Evolutionary conservation across 2,113 vertebrate species (phyloP), one percentile per base, ranked within the genome.

Genomic region (Stegastes partitus): DNA sequence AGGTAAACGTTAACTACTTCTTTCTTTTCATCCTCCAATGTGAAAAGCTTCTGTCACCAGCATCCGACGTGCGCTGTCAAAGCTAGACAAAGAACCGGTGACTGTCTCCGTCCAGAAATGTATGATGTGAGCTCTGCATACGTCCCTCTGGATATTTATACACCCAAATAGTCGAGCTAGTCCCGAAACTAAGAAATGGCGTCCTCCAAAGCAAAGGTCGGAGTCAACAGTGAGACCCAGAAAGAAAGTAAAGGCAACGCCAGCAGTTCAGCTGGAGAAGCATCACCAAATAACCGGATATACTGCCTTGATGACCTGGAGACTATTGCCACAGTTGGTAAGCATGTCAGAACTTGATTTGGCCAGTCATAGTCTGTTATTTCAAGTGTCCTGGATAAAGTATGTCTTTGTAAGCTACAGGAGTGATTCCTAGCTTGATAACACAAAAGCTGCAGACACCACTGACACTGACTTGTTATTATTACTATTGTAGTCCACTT

Each of bases 281-380:
- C 92, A 0, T 16, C 92, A 0, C 49, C 87, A 0, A 85, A 89
- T 11, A 78, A 54, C 75, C 82, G 93, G 58, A 82, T 55, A 0
- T 96, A 94, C 56, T 61, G 88, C 21, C 94, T 97, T 5, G 96
- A 97, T 19, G 96, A 97, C 22, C 90, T 97, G 87, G 95, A 97
- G 83, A 97, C 95, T 5, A 74, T 97, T 9, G 96, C 97, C 28
- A 96, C 96, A 0, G 96, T 97, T 12, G 97, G 96, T 97, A 89
- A 96, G 97, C 94, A n/a, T 51, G 18, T 16, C 26, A 15, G 19
- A 19, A 5, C 6, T 19, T n/a, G n/a, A 3, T 45, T 18, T 45
- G 44, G 4, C 44, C 44, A 15, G 15, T 34, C 2, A 34, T 34
- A 1, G 7, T 34, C 7, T 34, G 31, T 34, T 34, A 2, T 34